Evolutionary conservation across 2,113 vertebrate genomes (phyloP).

Genomic region (Labeo catla): DNA sequence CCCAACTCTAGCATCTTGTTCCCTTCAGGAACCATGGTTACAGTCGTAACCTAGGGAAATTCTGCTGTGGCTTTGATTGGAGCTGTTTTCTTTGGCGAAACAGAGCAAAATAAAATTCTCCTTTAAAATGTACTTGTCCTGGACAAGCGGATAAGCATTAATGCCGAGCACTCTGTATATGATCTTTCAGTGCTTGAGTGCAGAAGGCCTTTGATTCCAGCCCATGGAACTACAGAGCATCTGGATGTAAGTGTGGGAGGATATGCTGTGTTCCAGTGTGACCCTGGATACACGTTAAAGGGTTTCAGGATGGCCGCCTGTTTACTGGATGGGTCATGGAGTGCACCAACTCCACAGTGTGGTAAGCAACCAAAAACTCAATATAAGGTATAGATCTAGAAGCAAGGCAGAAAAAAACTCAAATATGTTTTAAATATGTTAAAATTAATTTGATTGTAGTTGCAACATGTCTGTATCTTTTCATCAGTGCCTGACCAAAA

Average conservation of each 20-base stretch:
- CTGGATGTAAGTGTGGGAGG: slow-evolving; percentile 85
- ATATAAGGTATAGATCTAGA: background rate
- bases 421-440: background rate
- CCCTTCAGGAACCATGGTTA: no score
- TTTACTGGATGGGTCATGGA: slow-evolving; percentile 85
- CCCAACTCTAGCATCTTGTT: no score
- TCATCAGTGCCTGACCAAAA: slow-evolving; percentile 82
- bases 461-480: background rate
- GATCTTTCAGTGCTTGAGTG: slow-evolving; percentile 87
- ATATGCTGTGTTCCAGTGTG: slow-evolving; percentile 82
- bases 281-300: slow-evolving; percentile 80
- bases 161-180: slow-evolving; percentile 31
- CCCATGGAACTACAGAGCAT: slow-evolving; percentile 82
- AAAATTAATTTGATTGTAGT: background rate
- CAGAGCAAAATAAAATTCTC: no score
- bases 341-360: slow-evolving; percentile 78
- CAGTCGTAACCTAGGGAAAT: no score
- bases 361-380: slow-evolving; percentile 75
- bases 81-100: no score
- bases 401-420: background rate
- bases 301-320: slow-evolving; percentile 80
- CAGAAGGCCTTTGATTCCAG: slow-evolving; percentile 81
- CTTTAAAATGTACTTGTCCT: no score
- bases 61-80: no score
- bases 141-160: background rate